phyloP scores from a whole-genome alignment of 1,140 invertebrate species.

The Fopius arisanus region DNA sequence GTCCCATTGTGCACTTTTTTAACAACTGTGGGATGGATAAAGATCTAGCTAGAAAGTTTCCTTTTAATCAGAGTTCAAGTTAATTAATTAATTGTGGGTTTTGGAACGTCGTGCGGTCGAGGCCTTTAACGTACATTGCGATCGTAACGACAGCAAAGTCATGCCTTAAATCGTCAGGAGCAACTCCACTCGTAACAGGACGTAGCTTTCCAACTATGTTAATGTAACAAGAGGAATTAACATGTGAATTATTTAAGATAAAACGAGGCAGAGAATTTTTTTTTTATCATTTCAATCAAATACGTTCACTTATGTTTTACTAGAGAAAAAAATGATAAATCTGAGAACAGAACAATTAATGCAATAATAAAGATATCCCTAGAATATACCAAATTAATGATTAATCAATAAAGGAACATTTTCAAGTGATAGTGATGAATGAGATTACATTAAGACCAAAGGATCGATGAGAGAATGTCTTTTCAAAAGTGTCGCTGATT shows the following conservation, averaged over 20 bases:
- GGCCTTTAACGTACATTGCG: neutral
- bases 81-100: neutral
- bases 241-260: neutral
- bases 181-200: neutral
- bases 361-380: neutral
- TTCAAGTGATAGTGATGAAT: conserved; percentile 1
- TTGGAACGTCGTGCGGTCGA: neutral
- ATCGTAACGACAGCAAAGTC: neutral
- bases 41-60: neutral
- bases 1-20: neutral
- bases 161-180: neutral
- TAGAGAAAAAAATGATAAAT: neutral
- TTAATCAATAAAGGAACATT: conserved; percentile 1
- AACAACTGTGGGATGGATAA: neutral
- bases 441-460: conserved; percentile 7
- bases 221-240: neutral
- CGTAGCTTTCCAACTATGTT: neutral
- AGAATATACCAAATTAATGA: neutral
- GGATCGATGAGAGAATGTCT: neutral
- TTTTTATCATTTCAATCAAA: neutral
- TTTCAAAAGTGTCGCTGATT: neutral
- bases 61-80: neutral
- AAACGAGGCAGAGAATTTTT: neutral
- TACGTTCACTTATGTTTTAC: neutral
- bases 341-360: neutral